phyloP scores from a whole-genome alignment of 2,797 vertebrate genomes.

The Sebastes diaconus region DNA sequence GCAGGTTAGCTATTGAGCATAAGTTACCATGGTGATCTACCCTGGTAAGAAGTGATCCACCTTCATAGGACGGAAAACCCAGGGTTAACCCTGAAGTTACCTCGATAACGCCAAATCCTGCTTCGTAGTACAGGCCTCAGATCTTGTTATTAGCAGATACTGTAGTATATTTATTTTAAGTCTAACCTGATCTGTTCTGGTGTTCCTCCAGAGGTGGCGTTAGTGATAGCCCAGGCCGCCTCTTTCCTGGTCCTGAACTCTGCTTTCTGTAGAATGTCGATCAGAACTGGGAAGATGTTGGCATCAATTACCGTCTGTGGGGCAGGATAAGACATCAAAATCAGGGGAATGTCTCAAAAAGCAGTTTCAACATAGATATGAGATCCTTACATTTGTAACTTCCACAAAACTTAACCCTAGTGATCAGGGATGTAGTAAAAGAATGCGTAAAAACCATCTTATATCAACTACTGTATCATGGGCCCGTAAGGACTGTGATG shows the following conservation, averaged over 20 bases:
- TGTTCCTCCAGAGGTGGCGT: constrained; percentile 96
- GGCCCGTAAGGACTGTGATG: not conserved
- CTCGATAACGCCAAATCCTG: too few relatives aligned
- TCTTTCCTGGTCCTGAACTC: constrained; percentile 98
- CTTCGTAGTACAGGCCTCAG: too few relatives aligned
- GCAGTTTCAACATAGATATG: not conserved
- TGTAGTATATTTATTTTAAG: not conserved
- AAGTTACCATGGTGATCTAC: too few relatives aligned
- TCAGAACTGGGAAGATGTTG: constrained; percentile 98
- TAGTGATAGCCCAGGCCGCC: constrained; percentile 98
- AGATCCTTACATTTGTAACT: not conserved
- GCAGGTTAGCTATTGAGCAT: too few relatives aligned
- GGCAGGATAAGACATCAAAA: not conserved
- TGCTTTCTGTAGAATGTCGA: constrained; percentile 97
- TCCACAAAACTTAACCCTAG: not conserved
- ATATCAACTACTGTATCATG: not conserved
- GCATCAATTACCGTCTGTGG: constrained; percentile 94
- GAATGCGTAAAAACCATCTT: not conserved
- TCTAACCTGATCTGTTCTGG: constrained; percentile 94
- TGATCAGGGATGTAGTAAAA: too few relatives aligned
- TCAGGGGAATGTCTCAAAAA: not conserved
- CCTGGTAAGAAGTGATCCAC: too few relatives aligned
- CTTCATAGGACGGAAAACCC: too few relatives aligned
- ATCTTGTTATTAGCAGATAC: not conserved
- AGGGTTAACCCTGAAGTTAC: too few relatives aligned